Conservation (phyloP, 2,797 vertebrate genomes). For the Fringilla coelebs region DNA sequence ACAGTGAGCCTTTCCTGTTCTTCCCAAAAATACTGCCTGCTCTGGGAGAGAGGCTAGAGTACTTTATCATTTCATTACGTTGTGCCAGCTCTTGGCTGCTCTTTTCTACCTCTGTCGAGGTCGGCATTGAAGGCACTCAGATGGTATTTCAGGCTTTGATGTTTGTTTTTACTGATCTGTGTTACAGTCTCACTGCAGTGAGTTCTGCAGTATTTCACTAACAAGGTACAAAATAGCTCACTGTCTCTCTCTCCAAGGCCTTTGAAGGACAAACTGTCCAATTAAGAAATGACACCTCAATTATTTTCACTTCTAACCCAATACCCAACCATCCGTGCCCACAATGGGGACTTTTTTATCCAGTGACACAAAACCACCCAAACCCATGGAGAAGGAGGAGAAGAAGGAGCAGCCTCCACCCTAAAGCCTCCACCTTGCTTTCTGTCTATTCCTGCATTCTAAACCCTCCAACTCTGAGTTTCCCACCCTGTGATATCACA, state of each 20-base stretch:
- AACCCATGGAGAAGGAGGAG: background rate
- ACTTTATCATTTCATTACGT: accelerated
- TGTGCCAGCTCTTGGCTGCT: too few species aligned
- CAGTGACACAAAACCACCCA: background rate
- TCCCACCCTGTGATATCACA: background rate
- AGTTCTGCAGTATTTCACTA: background rate
- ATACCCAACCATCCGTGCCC: too few species aligned
- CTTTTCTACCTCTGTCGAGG: background rate
- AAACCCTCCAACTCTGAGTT: background rate
- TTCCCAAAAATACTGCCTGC: background rate
- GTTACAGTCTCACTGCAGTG: background rate
- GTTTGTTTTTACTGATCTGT: background rate
- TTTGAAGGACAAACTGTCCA: background rate
- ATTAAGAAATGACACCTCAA: background rate
- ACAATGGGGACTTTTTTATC: background rate
- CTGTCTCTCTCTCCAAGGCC: background rate
- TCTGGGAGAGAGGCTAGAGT: background rate
- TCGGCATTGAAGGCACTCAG: too few species aligned
- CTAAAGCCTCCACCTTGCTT: background rate
- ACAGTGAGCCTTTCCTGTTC: conserved; percentile 63
- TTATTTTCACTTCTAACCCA: background rate
- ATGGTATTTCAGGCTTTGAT: background rate
- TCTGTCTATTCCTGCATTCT: background rate
- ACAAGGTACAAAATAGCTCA: background rate
- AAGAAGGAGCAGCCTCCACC: background rate